Conservation (phyloP, 2,888 invertebrate genomes). For the Furcula furcula region DNA sequence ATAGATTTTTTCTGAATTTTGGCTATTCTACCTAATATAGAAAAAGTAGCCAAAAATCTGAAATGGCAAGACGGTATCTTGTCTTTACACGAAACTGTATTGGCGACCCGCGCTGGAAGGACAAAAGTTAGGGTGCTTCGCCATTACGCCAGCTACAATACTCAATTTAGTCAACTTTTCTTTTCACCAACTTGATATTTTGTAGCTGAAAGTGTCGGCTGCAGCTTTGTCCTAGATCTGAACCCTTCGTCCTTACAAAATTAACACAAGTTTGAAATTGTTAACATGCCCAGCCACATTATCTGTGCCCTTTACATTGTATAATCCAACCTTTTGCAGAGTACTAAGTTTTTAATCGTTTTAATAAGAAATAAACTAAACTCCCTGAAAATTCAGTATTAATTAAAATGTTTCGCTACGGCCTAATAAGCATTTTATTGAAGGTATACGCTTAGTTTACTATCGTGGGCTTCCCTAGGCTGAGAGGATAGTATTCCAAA, state of each 20-base stretch:
- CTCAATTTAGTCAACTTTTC: constrained; percentile 20
- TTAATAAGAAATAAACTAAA: background rate
- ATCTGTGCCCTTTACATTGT: constrained; percentile 12
- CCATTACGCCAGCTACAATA: constrained; percentile 18
- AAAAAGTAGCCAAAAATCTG: constrained; percentile 14
- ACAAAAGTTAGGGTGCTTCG: constrained; percentile 13
- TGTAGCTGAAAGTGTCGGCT: background rate
- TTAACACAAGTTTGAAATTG: constrained; percentile 12
- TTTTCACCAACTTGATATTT: constrained; percentile 2
- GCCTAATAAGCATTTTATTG: too few species aligned
- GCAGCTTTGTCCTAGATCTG: constrained; percentile 1
- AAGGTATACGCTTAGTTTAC: too few species aligned
- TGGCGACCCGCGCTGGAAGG: constrained; percentile 4
- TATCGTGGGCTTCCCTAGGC: too few species aligned
- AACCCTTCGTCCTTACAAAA: constrained; percentile 6
- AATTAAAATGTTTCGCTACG: background rate
- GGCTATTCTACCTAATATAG: too few species aligned
- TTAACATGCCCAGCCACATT: constrained; percentile 6
- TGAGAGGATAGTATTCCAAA: too few species aligned
- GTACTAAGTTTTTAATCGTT: constrained; percentile 8
- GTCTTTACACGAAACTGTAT: constrained; percentile 15
- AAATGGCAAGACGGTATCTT: constrained; percentile 9
- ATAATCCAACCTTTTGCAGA: constrained; percentile 10
- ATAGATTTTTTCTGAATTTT: too few species aligned
- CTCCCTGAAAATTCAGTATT: background rate